Percentiles rank a stretch among this genome's conserved stretches.
Conservation (phyloP, 2,113 vertebrate species). For the Nycticryphes semicollaris region DNA sequence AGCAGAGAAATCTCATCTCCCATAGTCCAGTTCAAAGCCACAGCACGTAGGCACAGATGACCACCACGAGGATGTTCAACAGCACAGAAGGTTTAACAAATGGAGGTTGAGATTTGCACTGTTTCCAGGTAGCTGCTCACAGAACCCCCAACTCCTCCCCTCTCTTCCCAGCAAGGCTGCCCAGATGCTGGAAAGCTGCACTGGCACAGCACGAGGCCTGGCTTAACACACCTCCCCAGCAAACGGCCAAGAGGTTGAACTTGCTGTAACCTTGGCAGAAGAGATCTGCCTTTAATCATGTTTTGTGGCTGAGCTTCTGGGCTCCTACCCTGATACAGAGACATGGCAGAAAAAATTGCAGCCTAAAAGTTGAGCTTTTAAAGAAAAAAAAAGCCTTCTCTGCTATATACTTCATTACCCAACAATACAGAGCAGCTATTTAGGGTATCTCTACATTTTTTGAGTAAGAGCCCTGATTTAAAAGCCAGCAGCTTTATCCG, state of each 20-base stretch:
- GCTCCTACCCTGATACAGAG: not conserved
- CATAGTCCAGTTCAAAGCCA: not conserved
- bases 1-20: not conserved
- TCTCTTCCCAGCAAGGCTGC: not conserved
- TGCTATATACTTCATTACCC: conserved; percentile 51
- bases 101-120: not conserved
- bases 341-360: not conserved
- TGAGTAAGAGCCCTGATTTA: conserved; percentile 47
- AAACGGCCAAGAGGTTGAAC: not conserved
- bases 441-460: not conserved
- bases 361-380: conserved; percentile 44
- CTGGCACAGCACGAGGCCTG: not conserved
- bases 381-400: conserved; percentile 24
- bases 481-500: conserved; percentile 43
- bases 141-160: not conserved
- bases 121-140: not conserved
- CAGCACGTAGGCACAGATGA: not conserved
- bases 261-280: not conserved
- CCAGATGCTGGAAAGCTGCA: not conserved
- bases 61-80: fast-evolving
- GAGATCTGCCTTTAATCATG: not conserved
- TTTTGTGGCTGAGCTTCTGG: not conserved
- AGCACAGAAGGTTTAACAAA: not conserved
- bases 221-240: not conserved
- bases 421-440: conserved; percentile 45